Conservation (phyloP, 1,140 invertebrate genomes). For the Drosophila kikkawai region DNA sequence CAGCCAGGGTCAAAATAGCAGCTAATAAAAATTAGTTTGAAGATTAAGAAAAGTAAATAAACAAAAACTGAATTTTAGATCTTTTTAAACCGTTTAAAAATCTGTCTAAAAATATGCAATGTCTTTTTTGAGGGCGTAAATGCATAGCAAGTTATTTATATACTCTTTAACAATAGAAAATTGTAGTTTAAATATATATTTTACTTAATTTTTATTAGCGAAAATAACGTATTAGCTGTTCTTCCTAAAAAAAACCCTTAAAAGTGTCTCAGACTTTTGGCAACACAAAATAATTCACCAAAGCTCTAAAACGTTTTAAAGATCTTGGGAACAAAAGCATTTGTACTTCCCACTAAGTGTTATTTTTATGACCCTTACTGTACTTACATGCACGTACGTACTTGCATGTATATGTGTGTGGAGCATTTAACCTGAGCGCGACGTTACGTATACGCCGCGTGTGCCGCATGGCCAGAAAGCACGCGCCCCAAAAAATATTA, state of each 20-base stretch:
- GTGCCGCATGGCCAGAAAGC: slow-evolving; percentile 61
- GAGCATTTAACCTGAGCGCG: slow-evolving; percentile 50
- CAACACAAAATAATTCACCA: background rate
- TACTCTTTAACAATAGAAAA: background rate
- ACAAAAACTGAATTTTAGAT: no score
- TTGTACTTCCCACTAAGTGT: background rate
- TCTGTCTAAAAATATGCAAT: background rate
- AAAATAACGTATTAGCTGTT: background rate
- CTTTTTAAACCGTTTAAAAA: background rate
- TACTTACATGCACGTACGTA: slow-evolving; percentile 13
- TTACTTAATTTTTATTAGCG: no score
- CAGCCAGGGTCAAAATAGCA: slow-evolving; percentile 8
- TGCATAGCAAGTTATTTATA: background rate
- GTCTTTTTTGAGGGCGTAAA: background rate
- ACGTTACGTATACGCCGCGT: slow-evolving; percentile 55
- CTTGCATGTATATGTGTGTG: slow-evolving; percentile 7
- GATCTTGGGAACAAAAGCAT: slow-evolving; percentile 2
- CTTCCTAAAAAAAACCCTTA: background rate
- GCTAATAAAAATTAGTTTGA: slow-evolving; percentile 8
- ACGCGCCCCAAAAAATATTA: slow-evolving; percentile 75
- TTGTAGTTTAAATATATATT: background rate
- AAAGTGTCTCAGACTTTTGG: background rate
- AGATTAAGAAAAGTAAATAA: no score
- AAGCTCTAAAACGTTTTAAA: background rate
- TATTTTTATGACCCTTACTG: slow-evolving; percentile 20